Evolutionary conservation across 2,888 invertebrate genomes (phyloP).

Genomic region (Polyploca ridens): DNA sequence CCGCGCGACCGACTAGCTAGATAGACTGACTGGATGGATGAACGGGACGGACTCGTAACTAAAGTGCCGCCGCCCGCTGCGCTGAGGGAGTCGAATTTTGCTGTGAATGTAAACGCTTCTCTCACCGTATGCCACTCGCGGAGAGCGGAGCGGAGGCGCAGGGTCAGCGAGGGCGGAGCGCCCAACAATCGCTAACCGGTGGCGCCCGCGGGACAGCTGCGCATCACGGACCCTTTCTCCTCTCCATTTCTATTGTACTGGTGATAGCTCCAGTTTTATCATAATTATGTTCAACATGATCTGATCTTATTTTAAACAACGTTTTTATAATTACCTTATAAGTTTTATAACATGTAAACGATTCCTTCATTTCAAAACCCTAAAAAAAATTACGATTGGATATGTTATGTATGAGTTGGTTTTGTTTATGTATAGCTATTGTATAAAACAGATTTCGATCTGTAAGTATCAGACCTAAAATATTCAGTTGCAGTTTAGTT

Average conservation of each 20-base stretch:
- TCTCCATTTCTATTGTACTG: slow-evolving; percentile 59
- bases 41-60: slow-evolving; percentile 10
- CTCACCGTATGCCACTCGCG: slow-evolving; percentile 32
- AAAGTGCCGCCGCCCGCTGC: slow-evolving; percentile 24
- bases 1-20: slow-evolving; percentile 31
- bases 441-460: neutral
- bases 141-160: slow-evolving; percentile 59
- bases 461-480: slow-evolving; percentile 45
- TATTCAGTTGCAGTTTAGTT: slow-evolving; percentile 64
- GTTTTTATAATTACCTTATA: neutral
- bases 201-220: slow-evolving; percentile 77
- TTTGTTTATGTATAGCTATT: neutral
- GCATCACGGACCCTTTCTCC: slow-evolving; percentile 77
- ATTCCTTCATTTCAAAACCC: neutral
- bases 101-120: slow-evolving; percentile 53
- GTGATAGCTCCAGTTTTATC: slow-evolving; percentile 65
- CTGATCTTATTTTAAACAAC: neutral
- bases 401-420: neutral
- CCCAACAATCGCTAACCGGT: slow-evolving; percentile 53
- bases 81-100: slow-evolving; percentile 43
- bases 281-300: neutral
- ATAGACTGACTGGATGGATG: slow-evolving; percentile 19
- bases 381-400: neutral
- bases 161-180: slow-evolving; percentile 75
- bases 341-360: too few relatives aligned